phyloP scores from a whole-genome alignment of 2,888 invertebrate genomes.

The Phytoseiulus persimilis region DNA sequence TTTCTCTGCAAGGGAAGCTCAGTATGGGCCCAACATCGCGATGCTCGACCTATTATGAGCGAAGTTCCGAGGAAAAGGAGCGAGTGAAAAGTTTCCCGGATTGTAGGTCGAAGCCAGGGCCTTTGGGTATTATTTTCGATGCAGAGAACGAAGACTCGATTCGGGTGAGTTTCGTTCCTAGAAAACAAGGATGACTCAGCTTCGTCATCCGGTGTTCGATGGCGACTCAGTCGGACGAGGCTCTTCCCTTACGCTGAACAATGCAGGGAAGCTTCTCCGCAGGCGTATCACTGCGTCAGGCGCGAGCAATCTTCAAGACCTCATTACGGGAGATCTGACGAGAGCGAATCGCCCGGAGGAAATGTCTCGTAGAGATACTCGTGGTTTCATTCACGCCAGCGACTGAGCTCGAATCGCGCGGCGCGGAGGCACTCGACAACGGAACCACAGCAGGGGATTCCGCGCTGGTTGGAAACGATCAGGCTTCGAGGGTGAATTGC shows the following conservation, averaged over 20 bases:
- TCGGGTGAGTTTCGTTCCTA: not conserved
- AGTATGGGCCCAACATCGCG: too few species aligned
- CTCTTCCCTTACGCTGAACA: not conserved
- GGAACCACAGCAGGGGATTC: too few species aligned
- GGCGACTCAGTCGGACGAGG: not conserved
- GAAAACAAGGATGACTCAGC: not conserved
- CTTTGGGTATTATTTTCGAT: not conserved
- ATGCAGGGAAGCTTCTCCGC: not conserved
- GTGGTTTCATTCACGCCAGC: too few species aligned
- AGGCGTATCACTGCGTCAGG: not conserved
- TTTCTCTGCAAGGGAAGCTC: too few species aligned
- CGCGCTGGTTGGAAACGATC: too few species aligned
- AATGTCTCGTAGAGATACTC: too few species aligned
- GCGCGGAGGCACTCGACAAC: too few species aligned
- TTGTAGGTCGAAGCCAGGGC: not conserved
- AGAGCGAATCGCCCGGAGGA: not conserved
- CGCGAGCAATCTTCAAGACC: not conserved
- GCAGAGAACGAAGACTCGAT: not conserved
- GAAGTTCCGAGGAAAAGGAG: too few species aligned
- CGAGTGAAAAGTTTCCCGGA: not conserved
- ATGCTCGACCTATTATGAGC: too few species aligned
- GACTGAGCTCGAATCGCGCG: too few species aligned
- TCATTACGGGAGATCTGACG: not conserved
- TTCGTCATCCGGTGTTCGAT: not conserved
- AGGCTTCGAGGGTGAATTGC: too few species aligned